These are phyloP conservation scores for Laodelphax striatellus DNA, from an alignment of 1,140 invertebrate species.

Conservation along the genomic window DNA sequence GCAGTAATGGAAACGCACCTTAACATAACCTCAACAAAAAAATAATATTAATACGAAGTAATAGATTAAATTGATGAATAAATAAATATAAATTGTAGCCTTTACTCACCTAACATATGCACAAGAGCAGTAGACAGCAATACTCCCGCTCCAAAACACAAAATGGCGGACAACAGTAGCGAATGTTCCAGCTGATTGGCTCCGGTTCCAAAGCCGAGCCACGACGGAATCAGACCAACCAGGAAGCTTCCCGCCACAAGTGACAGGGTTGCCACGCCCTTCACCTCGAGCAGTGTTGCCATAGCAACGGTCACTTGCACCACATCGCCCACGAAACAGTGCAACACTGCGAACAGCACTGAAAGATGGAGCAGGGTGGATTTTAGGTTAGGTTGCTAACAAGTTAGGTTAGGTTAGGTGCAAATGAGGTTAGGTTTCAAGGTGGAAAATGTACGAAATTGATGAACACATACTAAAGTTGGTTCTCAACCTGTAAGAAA, in stretches of 20 bases:
- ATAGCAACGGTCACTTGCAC: not conserved
- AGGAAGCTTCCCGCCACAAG: not conserved
- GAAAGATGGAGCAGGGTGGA: not conserved
- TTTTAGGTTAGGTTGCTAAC: too few relatives aligned
- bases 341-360: not conserved
- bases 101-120: constrained; percentile 54
- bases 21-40: too few relatives aligned
- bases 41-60: too few relatives aligned
- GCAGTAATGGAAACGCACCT: too few relatives aligned
- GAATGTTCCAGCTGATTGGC: constrained; percentile 5
- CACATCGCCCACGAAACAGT: not conserved
- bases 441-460: too few relatives aligned
- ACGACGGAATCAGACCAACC: not conserved
- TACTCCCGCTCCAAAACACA: constrained; percentile 85
- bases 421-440: too few relatives aligned
- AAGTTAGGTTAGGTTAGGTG: too few relatives aligned
- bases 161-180: constrained; percentile 29
- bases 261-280: not conserved
- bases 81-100: too few relatives aligned
- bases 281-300: not conserved
- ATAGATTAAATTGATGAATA: too few relatives aligned
- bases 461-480: too few relatives aligned
- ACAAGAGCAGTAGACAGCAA: constrained; percentile 80
- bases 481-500: too few relatives aligned
- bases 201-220: not conserved